Evolutionary conservation across 2,797 vertebrate genomes (phyloP).

Genomic region (Buceros bicornis): DNA sequence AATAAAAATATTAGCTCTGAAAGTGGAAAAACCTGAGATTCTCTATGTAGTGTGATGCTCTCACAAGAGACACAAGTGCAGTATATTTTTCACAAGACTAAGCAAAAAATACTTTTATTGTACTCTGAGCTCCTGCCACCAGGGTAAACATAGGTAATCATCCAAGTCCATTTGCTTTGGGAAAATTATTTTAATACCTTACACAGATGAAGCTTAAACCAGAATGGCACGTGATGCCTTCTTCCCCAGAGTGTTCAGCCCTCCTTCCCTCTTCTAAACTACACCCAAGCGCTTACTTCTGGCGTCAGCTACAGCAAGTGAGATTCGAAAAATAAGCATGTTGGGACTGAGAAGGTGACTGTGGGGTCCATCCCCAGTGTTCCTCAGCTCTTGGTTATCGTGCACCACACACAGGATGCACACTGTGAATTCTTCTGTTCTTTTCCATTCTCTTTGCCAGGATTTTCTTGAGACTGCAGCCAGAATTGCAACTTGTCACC

Average conservation of each 20-base stretch:
- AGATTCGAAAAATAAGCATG: not conserved
- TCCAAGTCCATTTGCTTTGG: not conserved
- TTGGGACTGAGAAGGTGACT: not conserved
- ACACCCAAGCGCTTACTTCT: not conserved
- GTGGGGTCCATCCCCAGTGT: too few relatives aligned
- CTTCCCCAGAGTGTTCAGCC: not conserved
- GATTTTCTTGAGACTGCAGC: not conserved
- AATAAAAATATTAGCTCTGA: not conserved
- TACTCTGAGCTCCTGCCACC: not conserved
- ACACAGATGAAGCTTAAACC: not conserved
- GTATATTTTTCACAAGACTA: not conserved
- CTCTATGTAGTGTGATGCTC: too few relatives aligned
- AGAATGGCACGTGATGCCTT: not conserved
- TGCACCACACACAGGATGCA: not conserved
- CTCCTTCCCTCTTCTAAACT: not conserved
- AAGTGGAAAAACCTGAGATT: not conserved
- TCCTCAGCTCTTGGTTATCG: rapidly evolving
- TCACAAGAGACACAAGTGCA: not conserved
- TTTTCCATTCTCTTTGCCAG: not conserved
- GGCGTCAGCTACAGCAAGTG: not conserved
- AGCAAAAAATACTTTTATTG: not conserved
- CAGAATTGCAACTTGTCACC: not conserved
- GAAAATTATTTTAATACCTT: not conserved
- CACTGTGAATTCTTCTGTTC: not conserved
- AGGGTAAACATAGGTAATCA: not conserved